Conservation (phyloP, 64 coral and sea anemone genomes). For the Pachyseris speciosa region DNA sequence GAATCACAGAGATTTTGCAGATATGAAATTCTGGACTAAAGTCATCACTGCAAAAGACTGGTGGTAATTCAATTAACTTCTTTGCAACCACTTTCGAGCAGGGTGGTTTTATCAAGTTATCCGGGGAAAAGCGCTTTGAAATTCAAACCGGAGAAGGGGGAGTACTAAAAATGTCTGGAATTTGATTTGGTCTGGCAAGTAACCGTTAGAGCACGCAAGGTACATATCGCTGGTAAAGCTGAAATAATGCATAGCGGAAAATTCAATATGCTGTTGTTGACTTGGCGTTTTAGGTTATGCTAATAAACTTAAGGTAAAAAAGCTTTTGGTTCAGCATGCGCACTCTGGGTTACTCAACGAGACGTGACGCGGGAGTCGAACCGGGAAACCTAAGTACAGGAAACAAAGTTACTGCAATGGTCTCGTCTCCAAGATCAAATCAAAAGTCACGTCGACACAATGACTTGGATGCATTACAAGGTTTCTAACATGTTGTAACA, state of each 20-base stretch:
- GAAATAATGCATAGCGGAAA: too few species aligned
- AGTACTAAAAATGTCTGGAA: constrained; percentile 36
- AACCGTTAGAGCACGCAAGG: constrained; percentile 4
- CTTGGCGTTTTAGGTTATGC: too few species aligned
- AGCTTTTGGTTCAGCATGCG: neutral
- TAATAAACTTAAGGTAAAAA: too few species aligned
- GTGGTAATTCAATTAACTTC: neutral
- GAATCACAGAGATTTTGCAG: too few species aligned
- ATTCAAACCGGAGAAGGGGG: neutral
- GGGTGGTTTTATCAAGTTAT: neutral
- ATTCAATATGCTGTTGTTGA: too few species aligned
- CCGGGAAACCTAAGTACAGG: neutral
- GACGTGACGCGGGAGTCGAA: neutral
- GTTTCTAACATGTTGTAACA: too few species aligned
- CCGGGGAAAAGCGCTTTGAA: neutral
- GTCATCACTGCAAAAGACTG: too few species aligned
- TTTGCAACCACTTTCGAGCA: neutral
- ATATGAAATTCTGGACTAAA: too few species aligned
- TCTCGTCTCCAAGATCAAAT: neutral
- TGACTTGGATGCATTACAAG: neutral
- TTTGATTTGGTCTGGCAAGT: neutral
- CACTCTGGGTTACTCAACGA: neutral
- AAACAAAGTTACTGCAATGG: neutral
- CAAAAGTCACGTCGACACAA: neutral
- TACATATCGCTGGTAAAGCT: too few species aligned